Base-by-base conservation (phyloP, 2,113 vertebrate species). In the Thalassoma bifasciatum region DNA sequence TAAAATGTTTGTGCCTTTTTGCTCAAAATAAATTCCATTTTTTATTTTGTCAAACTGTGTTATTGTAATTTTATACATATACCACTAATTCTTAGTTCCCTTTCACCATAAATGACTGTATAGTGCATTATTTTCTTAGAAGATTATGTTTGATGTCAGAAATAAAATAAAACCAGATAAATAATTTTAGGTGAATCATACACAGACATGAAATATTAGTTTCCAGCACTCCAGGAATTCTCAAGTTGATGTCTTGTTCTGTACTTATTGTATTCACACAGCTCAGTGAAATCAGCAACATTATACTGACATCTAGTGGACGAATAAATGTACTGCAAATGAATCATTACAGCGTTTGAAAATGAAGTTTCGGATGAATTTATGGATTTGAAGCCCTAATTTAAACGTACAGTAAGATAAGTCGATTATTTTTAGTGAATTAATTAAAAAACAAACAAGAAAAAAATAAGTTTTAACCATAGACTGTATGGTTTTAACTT, bases 281-380 rank as follows among this genome's bases (percentile, higher is more conserved):
- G n/a, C n/a, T 26, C 26, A 50, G 12, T 63, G 50, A 38, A 21
- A 19, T 10, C 40, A 53, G 3, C 53, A 19, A 2, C 17, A 1
- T 26, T 30, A 36, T 47, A 14, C 49, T 79, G 77, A 62, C 69
- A 72, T 47, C 76, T 72, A 56, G 62, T 61, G 76, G 62, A 46
- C 24, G 22, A 24, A 24, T 34, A 1, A 11, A 42, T 54, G 0
- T 36, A 57, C 40, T 50, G 57, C 30, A 40, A 54, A 7, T 7
- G 8, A 1, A 66, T n/a, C 22, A 10, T 21, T 12, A 16, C 11
- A 22, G 0, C n/a, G 1, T 46, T 16, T 46, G 40, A 17, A 17
- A 46, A 13, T 2, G 38, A 40, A 40, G 38, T 40, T 11, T 30
- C 6, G 30, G 6, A 30, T 4, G 6, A 4, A 30, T 30, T 30